phyloP scores from a whole-genome alignment of 2,113 vertebrate species.

The Vimba vimba region DNA sequence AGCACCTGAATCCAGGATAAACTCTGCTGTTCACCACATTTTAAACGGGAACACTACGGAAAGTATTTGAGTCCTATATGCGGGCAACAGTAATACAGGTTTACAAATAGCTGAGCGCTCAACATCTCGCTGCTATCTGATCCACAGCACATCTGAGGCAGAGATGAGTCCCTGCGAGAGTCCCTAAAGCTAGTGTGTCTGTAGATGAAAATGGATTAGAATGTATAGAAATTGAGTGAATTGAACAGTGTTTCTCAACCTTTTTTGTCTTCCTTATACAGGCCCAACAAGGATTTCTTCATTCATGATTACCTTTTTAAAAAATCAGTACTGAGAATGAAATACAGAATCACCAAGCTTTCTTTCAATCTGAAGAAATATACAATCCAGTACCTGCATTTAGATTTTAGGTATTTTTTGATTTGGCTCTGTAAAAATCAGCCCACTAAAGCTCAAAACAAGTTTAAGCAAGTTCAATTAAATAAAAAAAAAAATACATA shows the following conservation, averaged over 20 bases:
- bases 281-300: neutral
- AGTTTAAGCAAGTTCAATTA: too few species aligned
- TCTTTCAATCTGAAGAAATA: neutral
- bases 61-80: slow-evolving; percentile 22
- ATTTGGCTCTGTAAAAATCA: too few species aligned
- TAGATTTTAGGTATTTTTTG: neutral
- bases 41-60: slow-evolving; percentile 42
- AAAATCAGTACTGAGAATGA: neutral
- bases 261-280: neutral
- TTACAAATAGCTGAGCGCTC: slow-evolving; percentile 34
- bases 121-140: neutral
- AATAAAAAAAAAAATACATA: too few species aligned
- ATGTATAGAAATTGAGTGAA: neutral
- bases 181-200: neutral
- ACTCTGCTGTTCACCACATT: neutral
- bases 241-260: neutral
- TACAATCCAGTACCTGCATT: neutral
- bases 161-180: neutral
- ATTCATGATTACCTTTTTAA: neutral
- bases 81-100: slow-evolving; percentile 27
- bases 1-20: slow-evolving; percentile 12
- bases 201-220: neutral
- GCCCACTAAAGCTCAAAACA: too few species aligned
- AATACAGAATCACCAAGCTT: neutral
- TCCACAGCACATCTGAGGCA: neutral